Evolutionary conservation across 2,113 vertebrate species (phyloP), one percentile per base, ranked within the genome.

Genomic region (Eolophus roseicapilla): DNA sequence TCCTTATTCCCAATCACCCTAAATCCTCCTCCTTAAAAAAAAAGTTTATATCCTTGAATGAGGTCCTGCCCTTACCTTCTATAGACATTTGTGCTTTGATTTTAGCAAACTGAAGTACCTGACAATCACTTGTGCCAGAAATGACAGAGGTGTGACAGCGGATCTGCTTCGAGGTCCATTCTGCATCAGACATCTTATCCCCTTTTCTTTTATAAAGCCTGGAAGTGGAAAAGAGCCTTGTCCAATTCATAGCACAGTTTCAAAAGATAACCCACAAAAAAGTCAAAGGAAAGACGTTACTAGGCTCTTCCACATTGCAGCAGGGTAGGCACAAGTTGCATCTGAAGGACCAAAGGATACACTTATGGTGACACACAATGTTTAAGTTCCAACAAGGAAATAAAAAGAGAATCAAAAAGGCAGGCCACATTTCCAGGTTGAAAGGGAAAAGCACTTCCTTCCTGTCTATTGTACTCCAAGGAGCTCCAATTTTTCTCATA

Each of bases 281-380:
- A 33, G 41, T 55, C 33, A 17, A 60, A 74, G 31, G 17, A 43
- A 52, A 79, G 10, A 39, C 17, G 13, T 27, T 60, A n/a, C n/a
- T 21, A 25, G 25, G 20, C 29, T 37, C 13, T 16, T 31, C 37
- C 25, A 18, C 19, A 9, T 3, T 24, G 35, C 37, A 82, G 65
- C 41, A 49, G 16, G 20, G 9, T n/a, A 46, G n/a, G 6, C 39
- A 41, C 7, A 35, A 39, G 3, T 4, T 14, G 11, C 16, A 33
- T 13, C 57, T 2, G 0, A 62, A 89, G 53, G 23, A 14, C 17
- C 2, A 4, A 23, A 67, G 37, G 57, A 92, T 62, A 37, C 31
- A 6, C 10, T 28, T 28, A 12, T 0, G 1, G 27, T 8, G 24
- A 37, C 41, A 31, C 1, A 1, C 25, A 28, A 7, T 4, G 10